phyloP scores from a whole-genome alignment of 2,888 invertebrate species.

The Thereva unica region DNA sequence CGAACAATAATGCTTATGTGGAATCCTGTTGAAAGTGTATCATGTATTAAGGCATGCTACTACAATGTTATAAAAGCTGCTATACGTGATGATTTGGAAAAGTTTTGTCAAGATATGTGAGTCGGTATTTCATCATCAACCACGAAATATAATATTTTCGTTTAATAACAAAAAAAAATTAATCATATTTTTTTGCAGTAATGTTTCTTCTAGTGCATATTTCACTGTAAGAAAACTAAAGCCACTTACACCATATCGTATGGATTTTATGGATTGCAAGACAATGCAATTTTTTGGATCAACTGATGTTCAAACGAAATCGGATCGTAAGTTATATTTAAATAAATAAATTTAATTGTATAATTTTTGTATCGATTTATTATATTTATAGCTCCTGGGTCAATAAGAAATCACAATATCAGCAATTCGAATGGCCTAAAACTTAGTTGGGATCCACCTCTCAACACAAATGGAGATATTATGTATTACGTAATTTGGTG shows the following conservation, averaged over 20 bases:
- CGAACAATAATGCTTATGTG: conserved; percentile 51
- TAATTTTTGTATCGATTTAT: conserved; percentile 1
- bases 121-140: conserved; percentile 37
- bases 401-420: conserved; percentile 53
- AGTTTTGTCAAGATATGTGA: conserved; percentile 46
- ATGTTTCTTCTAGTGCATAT: conserved; percentile 5
- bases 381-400: conserved; percentile 52
- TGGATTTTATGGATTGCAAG: conserved; percentile 40
- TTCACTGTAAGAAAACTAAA: conserved; percentile 38
- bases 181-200: background rate
- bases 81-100: conserved; percentile 36
- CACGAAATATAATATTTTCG: background rate
- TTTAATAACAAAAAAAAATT: background rate
- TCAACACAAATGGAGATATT: conserved; percentile 55
- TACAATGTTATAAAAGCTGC: conserved; percentile 35
- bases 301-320: conserved; percentile 52
- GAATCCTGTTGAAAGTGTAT: conserved; percentile 38
- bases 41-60: conserved; percentile 41
- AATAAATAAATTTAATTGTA: no score
- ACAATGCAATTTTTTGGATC: conserved; percentile 45
- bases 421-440: conserved; percentile 53
- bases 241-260: conserved; percentile 38
- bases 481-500: conserved; percentile 55
- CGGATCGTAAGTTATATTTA: conserved; percentile 52
- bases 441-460: conserved; percentile 55